These are phyloP conservation scores for Microctenopoma lineatum DNA, from an alignment of 2,797 vertebrate species.

Conservation along the genomic window DNA sequence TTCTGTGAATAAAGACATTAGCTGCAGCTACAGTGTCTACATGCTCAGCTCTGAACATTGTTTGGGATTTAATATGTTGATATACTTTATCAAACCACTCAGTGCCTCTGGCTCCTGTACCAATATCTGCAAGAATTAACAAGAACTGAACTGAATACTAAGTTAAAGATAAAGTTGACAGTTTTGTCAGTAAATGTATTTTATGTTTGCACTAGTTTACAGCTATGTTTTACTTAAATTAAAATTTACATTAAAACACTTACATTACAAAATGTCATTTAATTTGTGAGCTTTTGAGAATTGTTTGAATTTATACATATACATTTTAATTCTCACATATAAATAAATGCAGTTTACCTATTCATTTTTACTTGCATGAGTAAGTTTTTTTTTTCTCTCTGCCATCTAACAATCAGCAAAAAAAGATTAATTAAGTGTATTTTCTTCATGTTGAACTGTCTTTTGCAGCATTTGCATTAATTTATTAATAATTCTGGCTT, in stretches of 20 bases:
- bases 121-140: too few species aligned
- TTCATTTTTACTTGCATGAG: background rate
- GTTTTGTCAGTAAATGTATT: background rate
- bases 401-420: background rate
- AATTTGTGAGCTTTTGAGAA: background rate
- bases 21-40: too few species aligned
- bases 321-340: too few species aligned
- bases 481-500: background rate
- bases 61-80: background rate
- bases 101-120: too few species aligned
- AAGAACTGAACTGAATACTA: background rate
- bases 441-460: background rate
- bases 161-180: background rate
- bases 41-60: background rate
- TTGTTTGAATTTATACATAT: too few species aligned
- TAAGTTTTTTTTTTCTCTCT: too few species aligned
- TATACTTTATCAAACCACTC: too few species aligned
- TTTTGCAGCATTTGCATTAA: background rate
- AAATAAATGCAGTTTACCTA: background rate
- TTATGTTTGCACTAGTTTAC: background rate
- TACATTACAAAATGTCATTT: background rate
- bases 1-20: too few species aligned
- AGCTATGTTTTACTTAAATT: too few species aligned
- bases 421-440: background rate
- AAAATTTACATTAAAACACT: background rate